A percentile compares a stretch with the other conserved stretches of the same genome.
Evolutionary conservation across 2,797 vertebrate genomes (phyloP).

Genomic region (Avahi laniger): DNA sequence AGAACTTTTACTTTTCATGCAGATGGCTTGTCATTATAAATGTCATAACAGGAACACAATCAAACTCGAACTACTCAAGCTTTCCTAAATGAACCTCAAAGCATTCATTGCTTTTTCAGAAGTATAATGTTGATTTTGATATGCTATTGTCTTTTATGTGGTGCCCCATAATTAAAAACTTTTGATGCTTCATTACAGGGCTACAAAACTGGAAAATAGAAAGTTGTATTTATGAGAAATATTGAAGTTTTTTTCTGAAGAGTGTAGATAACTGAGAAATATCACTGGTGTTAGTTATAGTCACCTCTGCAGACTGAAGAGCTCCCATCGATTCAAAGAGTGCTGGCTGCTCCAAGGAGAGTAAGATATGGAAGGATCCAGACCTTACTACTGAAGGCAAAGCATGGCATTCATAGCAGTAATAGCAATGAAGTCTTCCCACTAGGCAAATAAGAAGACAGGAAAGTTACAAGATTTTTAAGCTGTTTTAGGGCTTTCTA

Average conservation of each 20-base stretch:
- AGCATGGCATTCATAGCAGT: background rate
- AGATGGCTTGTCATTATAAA: constrained; percentile 61
- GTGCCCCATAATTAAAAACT: constrained; percentile 44
- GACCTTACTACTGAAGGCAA: background rate
- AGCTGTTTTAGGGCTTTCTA: background rate
- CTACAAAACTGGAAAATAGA: background rate
- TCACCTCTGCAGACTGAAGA: background rate
- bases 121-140: constrained; percentile 32
- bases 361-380: background rate
- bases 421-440: background rate
- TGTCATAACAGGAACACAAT: constrained; percentile 53
- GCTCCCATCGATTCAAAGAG: background rate
- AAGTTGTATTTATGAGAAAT: background rate
- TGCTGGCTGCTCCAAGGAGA: background rate
- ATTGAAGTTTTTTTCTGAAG: constrained; percentile 11
- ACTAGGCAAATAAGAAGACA: background rate
- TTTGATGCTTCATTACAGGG: background rate
- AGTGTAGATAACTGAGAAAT: background rate
- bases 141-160: background rate
- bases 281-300: too few species aligned
- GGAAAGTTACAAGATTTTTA: background rate
- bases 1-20: constrained; percentile 55
- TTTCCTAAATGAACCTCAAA: constrained; percentile 53
- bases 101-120: constrained; percentile 45
- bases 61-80: background rate